Evolutionary conservation across 2,888 invertebrate species (phyloP).

Genomic region (Apeira syringaria): DNA sequence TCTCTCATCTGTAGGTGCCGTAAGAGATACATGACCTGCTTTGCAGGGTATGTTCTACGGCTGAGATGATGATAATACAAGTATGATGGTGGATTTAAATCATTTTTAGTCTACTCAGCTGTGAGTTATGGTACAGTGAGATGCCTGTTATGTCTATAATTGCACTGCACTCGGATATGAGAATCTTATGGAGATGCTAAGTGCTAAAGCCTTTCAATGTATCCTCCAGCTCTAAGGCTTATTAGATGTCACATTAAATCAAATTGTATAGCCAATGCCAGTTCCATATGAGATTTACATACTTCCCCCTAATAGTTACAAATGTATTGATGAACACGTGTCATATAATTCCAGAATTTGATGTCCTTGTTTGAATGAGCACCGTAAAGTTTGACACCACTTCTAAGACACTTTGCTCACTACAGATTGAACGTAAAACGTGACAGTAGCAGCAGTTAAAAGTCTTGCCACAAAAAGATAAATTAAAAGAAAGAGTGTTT

Average conservation of each 20-base stretch:
- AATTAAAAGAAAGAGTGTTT: no score
- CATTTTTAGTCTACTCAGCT: no score
- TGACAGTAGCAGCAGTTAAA: conserved; percentile 4
- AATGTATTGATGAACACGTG: neutral
- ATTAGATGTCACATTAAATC: conserved; percentile 4
- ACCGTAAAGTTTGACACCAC: conserved; percentile 5
- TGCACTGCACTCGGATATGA: neutral
- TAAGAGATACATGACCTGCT: no score
- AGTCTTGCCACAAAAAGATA: conserved; percentile 3
- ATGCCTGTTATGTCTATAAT: no score
- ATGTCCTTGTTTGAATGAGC: conserved; percentile 4
- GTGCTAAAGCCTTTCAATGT: neutral
- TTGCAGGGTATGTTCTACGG: no score
- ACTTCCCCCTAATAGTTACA: neutral
- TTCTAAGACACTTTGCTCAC: neutral
- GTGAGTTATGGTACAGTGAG: no score
- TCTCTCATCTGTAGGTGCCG: no score
- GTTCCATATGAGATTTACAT: conserved; percentile 6
- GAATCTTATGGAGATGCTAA: neutral
- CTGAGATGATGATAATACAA: no score
- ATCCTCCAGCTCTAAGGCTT: neutral
- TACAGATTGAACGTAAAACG: neutral
- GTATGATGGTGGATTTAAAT: no score
- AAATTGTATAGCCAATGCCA: neutral
- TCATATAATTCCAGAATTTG: conserved; percentile 8